Base-by-base conservation (phyloP, 2,113 vertebrate genomes). In the Phoxinus phoxinus region DNA sequence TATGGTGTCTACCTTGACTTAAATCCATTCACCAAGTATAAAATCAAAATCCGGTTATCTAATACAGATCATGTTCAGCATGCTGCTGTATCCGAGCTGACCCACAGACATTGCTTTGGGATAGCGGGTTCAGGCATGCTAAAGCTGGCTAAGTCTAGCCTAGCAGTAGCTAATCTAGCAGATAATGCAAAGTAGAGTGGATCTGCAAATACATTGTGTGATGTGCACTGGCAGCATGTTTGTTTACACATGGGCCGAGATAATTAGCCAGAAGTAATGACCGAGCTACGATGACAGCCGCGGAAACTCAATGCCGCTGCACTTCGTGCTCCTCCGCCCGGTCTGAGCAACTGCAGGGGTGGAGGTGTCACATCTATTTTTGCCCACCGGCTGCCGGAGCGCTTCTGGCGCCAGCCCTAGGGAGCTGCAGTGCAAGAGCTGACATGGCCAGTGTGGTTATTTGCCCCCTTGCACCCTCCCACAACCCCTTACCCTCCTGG, bases 201-300 rank as follows among this genome's bases (percentile, higher is more conserved):
- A 85, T 89, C 89, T 88, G 86, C 85, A 86, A 91, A 91, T 86
- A 93, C 92, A 93, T 91, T 91, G 89, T 89, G 59, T 85, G 89
- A 90, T 85, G 90, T 41, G 82, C 80, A 56, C 79, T 86, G 92
- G 91, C 91, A 93, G 92, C 89, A 92, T 93, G 93, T 93, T 93
- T 94, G 93, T 94, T 94, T 94, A 94, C 92, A 88, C 83, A 88
- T 88, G 90, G 92, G 90, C 84, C 41, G 86, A 92, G 94, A 93
- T 95, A 95, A 95, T 95, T 95, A 95, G 94, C 89, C 91, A 94
- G 91, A 94, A 95, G 93, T 95, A 95, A 95, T 94, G 94, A 94
- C 91, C 67, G 81, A 91, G 91, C 92, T 94, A 93, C 91, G 95
- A 95, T 95, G 95, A 95, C 95, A 95, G 94, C 92, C 93, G 80